Base-by-base conservation (phyloP, 2,888 invertebrate genomes). In the Temnothorax ravouxi region DNA sequence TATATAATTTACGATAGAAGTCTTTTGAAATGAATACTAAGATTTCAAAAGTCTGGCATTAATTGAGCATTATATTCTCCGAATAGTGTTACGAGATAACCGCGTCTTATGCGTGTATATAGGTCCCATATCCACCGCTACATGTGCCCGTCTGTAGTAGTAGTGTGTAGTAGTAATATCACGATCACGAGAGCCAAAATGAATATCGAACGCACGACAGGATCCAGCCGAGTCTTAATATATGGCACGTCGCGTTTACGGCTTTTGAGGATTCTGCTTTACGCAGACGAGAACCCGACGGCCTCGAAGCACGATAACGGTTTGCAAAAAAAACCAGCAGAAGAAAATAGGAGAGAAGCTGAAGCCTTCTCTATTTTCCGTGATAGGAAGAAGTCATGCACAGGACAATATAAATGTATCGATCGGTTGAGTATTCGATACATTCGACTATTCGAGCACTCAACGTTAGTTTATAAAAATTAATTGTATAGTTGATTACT, bases 181-280 rank as follows among this genome's bases (percentile, higher is more conserved):
- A 29, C 66, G 59, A 79, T 71, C 59, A 71, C 59, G 21, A 79
- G 18, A 79, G 34, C 25, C 59, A 13, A 13, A 71, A 34, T 72
- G 56, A 88, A 88, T 87, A 87, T 71, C 79, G 61, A 61, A 75
- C 34, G 59, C 9, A 44, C 66, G 77, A 62, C 56, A 21, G 52
- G 25, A 67, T 21, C 44, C 62, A 41, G 21, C 25, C 34, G 29
- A 56, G 61, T 84, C 54, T 54, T 82, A 88, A 88, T 88, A 88
- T 86, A 84, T 74, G 72, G 69, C 56, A 74, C 29, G 82, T 67
- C 64, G 66, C 56, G 75, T 84, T 80, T 83, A 81, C 62, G 62
- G 54, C 61, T 71, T 47, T 52, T 52, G 18, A 41, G 44, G 62
- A 79, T 83, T 71, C 71, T 59, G 56, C 25, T 85, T 61, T 62